Evolutionary conservation across 2,888 invertebrate genomes (phyloP), one percentile per base, ranked within the genome.

Genomic region (Frankliniella fusca): DNA sequence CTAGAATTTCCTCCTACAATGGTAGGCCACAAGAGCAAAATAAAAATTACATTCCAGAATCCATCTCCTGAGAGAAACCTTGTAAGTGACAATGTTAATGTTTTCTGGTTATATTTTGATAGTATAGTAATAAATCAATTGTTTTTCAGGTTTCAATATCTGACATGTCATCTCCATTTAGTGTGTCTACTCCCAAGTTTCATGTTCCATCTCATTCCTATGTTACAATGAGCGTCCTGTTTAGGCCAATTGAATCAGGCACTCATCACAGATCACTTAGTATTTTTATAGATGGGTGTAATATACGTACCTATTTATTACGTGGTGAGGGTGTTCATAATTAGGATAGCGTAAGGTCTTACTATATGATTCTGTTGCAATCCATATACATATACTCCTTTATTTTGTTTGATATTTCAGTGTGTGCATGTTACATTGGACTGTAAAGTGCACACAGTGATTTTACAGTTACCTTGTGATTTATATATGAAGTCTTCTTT

Each of bases 111-210:
- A 76, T 23, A 2, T 27, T 10, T 54, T 7, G 54, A 20, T 15
- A 27, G 12, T 23, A 27, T 54, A 15, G 10, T 9, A 20, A 5
- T 20, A 0, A 11, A 11, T 54, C 15, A 11, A 15, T 54, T 54
- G 0, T 76, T 23, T 76, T 76, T 7, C 70, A 76, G 70, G 70
- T 76, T 23, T 27, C 27, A 23, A 76, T 76, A 23, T 76, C 70
- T 76, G 70, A 76, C 27, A 23, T 76, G n/a, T 76, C 70, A 76
- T 12, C 23, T 76, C 70, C 70, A 12, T 76, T 76, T 12, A 76
- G 23, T 76, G 70, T 76, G 27, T 76, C 70, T 2, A 76, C 70
- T 76, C 70, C 70, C 12, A 76, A 23, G 27, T 76, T 76, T 76
- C 27, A 76, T 9, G 27, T 76, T 12, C 70, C 70, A 23, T 27